Evolutionary conservation across 2,797 vertebrate species (phyloP), one percentile per base, ranked within the genome.

Genomic region (Calcarius lapponicus): DNA sequence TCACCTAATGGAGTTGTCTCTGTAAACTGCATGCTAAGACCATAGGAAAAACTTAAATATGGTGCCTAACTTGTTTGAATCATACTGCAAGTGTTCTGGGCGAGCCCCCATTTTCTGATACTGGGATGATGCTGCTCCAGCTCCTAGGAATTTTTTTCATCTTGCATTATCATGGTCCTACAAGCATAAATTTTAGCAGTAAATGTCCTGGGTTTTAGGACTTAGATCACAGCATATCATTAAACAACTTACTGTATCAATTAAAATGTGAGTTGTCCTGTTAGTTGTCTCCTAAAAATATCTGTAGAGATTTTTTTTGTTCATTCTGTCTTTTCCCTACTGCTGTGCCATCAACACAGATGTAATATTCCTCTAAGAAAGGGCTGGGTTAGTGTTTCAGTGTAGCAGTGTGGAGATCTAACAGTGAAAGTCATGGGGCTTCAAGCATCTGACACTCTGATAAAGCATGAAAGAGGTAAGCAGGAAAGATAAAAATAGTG

Each of bases 1-100:
- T 92, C 90, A 95, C 61, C 71, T 83, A 38, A 86, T 40, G 31
- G 65, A 90, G 82, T 43, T 81, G 13, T 92, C 36, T 88, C 24
- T 81, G 13, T 64, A 72, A 90, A 19, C 60, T 48, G 70, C 45
- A 31, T 36, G 45, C 31, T 50, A 88, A 72, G 80, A 90, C 42
- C 31, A 31, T 40, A 61, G 18, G 34, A 90, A 91, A 89, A 95
- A 17, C 53, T 85, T 45, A 22, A 31, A 34, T 64, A 66, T 80
- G 48, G 29, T 87, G 66, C 34, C 78, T 92, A 14, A 75, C 10
- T 76, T 92, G 6, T 67, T 69, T 57, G 48, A 95, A 53, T 79
- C 45, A 25, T 13, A 31, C 24, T 60, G 18, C 13, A 66, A 64
- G 13, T 78, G 31, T 82, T 76, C 64, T 87, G 64, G 53, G 53